Evolutionary conservation across 2,797 vertebrate species (phyloP), one percentile per base, ranked within the genome.

Genomic region (Myotis vivesi): DNA sequence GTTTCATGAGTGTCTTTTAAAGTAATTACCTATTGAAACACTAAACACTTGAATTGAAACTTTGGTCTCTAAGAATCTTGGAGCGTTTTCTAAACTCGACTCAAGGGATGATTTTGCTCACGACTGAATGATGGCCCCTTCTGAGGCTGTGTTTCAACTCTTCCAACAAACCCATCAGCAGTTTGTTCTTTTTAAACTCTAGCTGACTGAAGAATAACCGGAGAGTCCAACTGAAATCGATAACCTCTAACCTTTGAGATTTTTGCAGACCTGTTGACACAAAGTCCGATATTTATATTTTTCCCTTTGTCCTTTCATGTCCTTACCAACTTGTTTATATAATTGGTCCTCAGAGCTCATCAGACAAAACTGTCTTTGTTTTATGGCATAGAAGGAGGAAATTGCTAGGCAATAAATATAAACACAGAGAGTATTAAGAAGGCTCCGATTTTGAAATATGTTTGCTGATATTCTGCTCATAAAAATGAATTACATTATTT

Each of bases 371-470:
- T 68, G 68, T 73, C 80, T 86, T 80, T 92, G 81, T 96, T 89
- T 88, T 94, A 94, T 69, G 30, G 28, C 10, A 16, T 28, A 38
- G 62, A 71, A 46, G 71, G 80, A 93, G 79, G 73, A 97, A 97
- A 97, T 96, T 92, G 44, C 17, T 36, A 71, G 64, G 85, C 76
- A 97, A 88, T 97, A 97, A 96, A 97, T 96, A 97, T 92, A 83
- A 92, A 86, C 68, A 93, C 79, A 73, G 94, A 80, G 77, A 73
- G 36, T 83, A 92, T 89, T 94, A 92, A 96, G 93, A 90, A 73
- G 41, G 80, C 49, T 76, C 92, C 66, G 77, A 80, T 75, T 96
- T 97, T 97, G 94, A 97, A 97, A 97, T 96, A 97, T 53, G 96
- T 69, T 96, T 92, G 86, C 80, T 97, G 95, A 95, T 97, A 97